Base-by-base conservation (phyloP, 2,888 invertebrate species). In the Agrilus mali region DNA sequence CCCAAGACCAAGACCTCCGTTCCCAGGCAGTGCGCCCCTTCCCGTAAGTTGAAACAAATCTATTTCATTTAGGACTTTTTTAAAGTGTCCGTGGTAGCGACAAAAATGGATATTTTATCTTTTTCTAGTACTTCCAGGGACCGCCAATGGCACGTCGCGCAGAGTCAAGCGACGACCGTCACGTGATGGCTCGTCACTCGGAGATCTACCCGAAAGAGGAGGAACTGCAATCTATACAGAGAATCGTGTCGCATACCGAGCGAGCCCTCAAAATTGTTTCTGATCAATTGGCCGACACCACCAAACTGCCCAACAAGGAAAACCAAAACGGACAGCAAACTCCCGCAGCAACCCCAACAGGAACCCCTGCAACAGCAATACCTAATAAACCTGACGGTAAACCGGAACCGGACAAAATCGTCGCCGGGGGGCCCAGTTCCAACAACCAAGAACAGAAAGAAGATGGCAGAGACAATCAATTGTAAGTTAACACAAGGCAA, bases 111-210 rank as follows among this genome's bases (percentile, higher is more conserved):
- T 7, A 4, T 4, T 16, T 37, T 41, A 32, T 27, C 22, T 41
- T 14, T 42, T 35, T 41, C 27, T 45, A 59, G 65, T 67, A 69
- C 61, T 74, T 71, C 60, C 73, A 75, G 47, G 74, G 76, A 50
- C 76, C 77, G 12, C 74, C 73, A 32, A 71, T 69, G 54, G 77
- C 78, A 38, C 77, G 93, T 16, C 79, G 90, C 40, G 85, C 87
- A 0, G 94, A 95, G 67, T 87, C 90, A n/a, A 82, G 84, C 14
- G 96, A 97, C 69, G 97, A 97, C 70, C 81, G 93, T 8, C 95
- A 96, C 70, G 90, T 96, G 45, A 80, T 92, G 65, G 84, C 88
- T 40, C 86, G 89, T 57, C 96, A 97, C 67, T 83, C 87, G 0
- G 86, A 86, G 50, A 92, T 98, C 56, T 95, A 94, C 72, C 96